phyloP scores from a whole-genome alignment of 2,113 vertebrate species.

The Gavia stellata region DNA sequence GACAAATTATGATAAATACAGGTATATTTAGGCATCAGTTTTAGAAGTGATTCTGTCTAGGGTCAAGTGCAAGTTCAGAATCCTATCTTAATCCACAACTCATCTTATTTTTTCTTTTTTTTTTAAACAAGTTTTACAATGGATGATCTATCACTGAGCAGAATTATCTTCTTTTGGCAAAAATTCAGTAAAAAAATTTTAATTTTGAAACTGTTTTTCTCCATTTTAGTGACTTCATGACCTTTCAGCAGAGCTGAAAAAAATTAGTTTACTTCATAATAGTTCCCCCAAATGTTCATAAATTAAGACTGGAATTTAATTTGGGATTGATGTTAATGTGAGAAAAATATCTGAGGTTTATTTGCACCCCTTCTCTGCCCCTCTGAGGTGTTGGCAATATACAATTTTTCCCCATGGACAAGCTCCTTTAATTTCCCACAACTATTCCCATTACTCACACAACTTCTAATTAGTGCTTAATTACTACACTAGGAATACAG shows the following conservation, averaged over 20 bases:
- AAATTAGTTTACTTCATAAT: background rate
- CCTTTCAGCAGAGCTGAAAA: background rate
- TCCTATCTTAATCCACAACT: background rate
- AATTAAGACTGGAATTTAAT: background rate
- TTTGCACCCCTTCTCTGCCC: background rate
- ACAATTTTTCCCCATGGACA: background rate
- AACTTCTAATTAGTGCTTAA: constrained; percentile 54
- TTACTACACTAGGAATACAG: constrained; percentile 26
- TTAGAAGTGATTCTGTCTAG: background rate
- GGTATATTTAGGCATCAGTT: background rate
- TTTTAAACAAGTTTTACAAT: background rate
- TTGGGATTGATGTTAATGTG: background rate
- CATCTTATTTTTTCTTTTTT: background rate
- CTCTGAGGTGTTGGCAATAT: background rate
- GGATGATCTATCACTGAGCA: background rate
- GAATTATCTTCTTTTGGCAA: background rate
- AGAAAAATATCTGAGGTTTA: background rate
- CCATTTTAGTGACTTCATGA: background rate
- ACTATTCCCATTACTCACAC: background rate
- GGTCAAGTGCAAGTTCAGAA: background rate
- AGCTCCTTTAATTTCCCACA: background rate
- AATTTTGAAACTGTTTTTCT: background rate
- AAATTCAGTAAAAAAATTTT: background rate
- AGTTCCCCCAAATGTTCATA: background rate
- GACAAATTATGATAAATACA: background rate